Percentiles rank a stretch among this genome's conserved stretches.
phyloP scores from a whole-genome alignment of 2,888 invertebrate genomes.

The Agrochola lychnidis region DNA sequence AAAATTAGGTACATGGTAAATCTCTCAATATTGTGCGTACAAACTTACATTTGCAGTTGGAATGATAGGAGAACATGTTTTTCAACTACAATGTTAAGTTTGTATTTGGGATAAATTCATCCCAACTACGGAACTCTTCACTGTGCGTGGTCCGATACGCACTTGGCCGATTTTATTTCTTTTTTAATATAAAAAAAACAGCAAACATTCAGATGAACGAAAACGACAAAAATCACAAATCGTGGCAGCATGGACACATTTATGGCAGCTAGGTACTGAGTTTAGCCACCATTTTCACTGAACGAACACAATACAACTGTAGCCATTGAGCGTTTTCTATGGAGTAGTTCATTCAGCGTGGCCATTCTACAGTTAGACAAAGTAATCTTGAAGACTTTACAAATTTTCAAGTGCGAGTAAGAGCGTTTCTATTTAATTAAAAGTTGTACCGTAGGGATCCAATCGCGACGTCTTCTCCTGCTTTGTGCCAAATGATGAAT shows the following conservation, averaged over 20 bases:
- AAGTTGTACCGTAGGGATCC: constrained; percentile 77
- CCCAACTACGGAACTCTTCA: no score
- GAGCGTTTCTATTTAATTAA: constrained; percentile 83
- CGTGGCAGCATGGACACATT: background rate
- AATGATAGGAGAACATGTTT: no score
- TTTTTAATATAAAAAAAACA: background rate
- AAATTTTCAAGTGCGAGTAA: constrained; percentile 78
- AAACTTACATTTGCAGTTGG: no score
- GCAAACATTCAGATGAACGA: background rate
- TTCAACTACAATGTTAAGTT: no score
- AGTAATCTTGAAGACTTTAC: constrained; percentile 77
- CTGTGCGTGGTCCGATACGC: no score
- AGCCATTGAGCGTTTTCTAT: constrained; percentile 42
- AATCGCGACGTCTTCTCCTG: constrained; percentile 66
- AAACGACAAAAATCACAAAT: background rate
- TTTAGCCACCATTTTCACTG: constrained; percentile 11
- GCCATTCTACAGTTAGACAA: constrained; percentile 68
- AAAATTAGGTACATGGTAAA: no score
- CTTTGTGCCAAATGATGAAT: constrained; percentile 75
- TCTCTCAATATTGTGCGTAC: no score
- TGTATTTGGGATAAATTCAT: no score
- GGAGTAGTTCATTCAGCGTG: constrained; percentile 62
- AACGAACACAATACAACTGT: constrained; percentile 36
- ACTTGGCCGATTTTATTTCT: no score
- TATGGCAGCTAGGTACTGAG: background rate